These are phyloP conservation scores for Pseudorectes ferrugineus DNA, from an alignment of 2,113 vertebrate species.

Conservation along the genomic window DNA sequence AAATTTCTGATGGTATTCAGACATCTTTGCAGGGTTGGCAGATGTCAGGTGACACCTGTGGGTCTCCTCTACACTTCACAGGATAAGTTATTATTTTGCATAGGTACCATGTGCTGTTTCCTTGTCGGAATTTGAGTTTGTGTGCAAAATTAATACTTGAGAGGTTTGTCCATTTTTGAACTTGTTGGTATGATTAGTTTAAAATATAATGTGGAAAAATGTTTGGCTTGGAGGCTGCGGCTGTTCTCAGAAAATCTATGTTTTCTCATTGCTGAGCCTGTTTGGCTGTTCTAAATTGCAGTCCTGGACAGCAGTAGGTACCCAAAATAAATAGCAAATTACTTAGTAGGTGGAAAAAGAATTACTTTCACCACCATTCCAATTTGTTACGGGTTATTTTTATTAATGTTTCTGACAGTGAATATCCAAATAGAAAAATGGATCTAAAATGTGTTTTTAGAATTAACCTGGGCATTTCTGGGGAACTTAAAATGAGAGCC, in stretches of 20 bases:
- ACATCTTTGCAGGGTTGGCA: neutral
- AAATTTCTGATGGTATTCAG: neutral
- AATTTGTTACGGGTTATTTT: neutral
- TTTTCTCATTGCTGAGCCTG: neutral
- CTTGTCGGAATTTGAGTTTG: neutral
- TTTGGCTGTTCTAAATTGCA: neutral
- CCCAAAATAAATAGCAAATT: neutral
- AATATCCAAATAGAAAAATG: neutral
- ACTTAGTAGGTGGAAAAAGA: neutral
- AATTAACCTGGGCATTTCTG: neutral
- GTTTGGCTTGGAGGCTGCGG: neutral
- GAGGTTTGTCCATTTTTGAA: neutral
- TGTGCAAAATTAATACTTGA: neutral
- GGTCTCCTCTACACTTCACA: neutral
- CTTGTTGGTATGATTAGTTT: neutral
- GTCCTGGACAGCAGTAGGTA: neutral
- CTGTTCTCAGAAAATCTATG: neutral
- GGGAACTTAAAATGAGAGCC: neutral
- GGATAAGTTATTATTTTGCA: neutral
- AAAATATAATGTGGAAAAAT: neutral
- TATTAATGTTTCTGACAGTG: neutral
- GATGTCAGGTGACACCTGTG: neutral
- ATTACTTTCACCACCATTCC: neutral
- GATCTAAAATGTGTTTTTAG: neutral
- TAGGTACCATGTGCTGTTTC: rapidly evolving